Percentiles rank a stretch among this genome's conserved stretches.
Conservation (phyloP, 1,140 invertebrate species). For the Triops cancriformis region DNA sequence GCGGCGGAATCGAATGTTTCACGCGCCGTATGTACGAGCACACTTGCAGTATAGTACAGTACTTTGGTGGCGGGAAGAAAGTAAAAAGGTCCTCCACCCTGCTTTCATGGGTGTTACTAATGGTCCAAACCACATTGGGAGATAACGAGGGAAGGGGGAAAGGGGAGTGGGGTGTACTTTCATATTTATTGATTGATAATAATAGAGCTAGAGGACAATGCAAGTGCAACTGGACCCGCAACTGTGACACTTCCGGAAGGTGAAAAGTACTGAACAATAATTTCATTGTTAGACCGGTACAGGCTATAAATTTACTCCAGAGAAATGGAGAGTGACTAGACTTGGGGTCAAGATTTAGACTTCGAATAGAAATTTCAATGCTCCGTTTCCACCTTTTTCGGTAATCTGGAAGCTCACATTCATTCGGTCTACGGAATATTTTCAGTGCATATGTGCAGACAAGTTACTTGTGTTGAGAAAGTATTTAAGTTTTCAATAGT, state of each 20-base stretch:
- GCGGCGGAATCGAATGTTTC: neutral
- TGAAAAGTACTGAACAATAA: too few species aligned
- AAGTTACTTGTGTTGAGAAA: too few species aligned
- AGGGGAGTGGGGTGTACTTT: neutral
- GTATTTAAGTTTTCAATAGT: too few species aligned
- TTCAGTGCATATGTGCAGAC: too few species aligned
- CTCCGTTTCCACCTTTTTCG: too few species aligned
- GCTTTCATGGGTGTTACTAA: neutral
- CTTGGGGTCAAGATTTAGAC: too few species aligned
- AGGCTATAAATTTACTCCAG: too few species aligned
- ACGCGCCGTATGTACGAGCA: neutral
- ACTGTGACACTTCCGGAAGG: neutral
- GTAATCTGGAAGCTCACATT: too few species aligned
- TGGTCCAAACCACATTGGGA: neutral
- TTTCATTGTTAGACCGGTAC: too few species aligned
- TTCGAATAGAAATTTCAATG: too few species aligned
- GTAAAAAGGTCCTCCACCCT: neutral
- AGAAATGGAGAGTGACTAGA: too few species aligned
- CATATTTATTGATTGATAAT: neutral
- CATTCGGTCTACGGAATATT: too few species aligned
- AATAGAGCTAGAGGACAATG: neutral
- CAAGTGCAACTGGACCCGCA: neutral
- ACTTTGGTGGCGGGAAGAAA: neutral
- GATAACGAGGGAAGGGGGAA: neutral
- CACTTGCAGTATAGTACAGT: neutral